Percentiles rank a stretch among this genome's conserved stretches.
These are phyloP conservation scores for Lasioglossum marginatum DNA, from an alignment of 2,888 invertebrate genomes.

Conservation along the genomic window DNA sequence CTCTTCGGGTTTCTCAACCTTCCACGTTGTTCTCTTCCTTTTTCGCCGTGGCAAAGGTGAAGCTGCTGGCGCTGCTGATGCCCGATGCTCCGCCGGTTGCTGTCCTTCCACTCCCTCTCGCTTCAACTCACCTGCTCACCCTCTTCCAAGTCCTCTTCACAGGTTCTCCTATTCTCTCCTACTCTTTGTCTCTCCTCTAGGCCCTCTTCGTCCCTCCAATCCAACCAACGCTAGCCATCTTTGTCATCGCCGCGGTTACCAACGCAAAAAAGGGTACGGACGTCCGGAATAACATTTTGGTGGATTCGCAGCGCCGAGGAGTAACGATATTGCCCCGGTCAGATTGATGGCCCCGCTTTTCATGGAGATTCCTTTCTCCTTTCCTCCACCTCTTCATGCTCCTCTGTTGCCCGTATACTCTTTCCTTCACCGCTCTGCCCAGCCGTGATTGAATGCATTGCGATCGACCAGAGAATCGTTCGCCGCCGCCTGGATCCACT, in stretches of 20 bases:
- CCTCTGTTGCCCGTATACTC: not conserved
- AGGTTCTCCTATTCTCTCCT: not conserved
- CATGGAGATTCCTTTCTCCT: conserved; percentile 2
- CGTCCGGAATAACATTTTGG: conserved; percentile 52
- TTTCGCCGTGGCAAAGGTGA: conserved; percentile 60
- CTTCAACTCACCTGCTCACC: not conserved
- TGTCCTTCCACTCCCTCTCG: conserved; percentile 1
- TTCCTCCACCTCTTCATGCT: not conserved
- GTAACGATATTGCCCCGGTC: conserved; percentile 37
- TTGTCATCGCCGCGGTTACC: conserved; percentile 40
- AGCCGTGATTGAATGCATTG: conserved; percentile 23
- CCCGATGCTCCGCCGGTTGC: conserved; percentile 6
- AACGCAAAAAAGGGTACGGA: conserved; percentile 31
- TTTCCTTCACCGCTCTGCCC: not conserved
- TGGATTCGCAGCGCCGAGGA: conserved; percentile 15
- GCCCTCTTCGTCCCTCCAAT: not conserved
- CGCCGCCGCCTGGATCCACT: not conserved
- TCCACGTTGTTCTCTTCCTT: conserved; percentile 36
- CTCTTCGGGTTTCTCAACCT: conserved; percentile 35
- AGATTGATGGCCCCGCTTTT: conserved; percentile 41
- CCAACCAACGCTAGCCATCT: conserved; percentile 18
- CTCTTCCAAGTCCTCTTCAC: not conserved
- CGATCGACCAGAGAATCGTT: not conserved
- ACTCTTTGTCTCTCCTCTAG: not conserved
- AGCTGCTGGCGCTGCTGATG: conserved; percentile 48